Percentiles rank a stretch among this genome's conserved stretches.
Evolutionary conservation across 1,140 invertebrate species (phyloP).

Genomic region (Calycopis cecrops): DNA sequence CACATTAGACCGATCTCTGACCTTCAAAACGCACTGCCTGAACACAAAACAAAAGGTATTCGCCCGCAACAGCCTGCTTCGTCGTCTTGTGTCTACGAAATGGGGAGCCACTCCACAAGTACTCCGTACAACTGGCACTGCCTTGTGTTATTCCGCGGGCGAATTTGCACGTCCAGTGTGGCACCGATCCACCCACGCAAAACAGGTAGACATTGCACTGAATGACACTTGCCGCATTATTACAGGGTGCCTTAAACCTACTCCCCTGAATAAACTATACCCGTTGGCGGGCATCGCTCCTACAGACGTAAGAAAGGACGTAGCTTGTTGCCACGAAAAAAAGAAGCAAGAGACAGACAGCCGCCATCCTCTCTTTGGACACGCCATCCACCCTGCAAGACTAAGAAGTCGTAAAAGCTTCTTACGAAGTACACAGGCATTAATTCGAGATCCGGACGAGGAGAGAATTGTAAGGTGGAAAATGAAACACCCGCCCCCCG

Average conservation of each 20-base stretch:
- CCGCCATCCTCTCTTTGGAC: background rate
- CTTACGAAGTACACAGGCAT: background rate
- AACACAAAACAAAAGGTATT: background rate
- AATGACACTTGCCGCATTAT: background rate
- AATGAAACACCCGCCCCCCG: background rate
- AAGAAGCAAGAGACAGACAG: background rate
- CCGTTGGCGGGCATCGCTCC: background rate
- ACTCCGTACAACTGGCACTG: background rate
- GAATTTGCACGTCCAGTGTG: conserved; percentile 20
- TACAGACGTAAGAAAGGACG: background rate
- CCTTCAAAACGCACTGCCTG: background rate
- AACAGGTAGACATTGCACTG: conserved; percentile 6
- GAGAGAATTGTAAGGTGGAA: conserved; percentile 6
- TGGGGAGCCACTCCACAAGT: background rate
- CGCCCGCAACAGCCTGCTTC: background rate
- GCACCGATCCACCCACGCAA: conserved; percentile 11
- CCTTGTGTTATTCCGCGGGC: conserved; percentile 11
- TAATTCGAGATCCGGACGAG: background rate
- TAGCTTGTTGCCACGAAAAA: conserved; percentile 1
- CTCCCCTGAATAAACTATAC: background rate
- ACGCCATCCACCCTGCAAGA: background rate
- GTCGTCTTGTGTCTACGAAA: background rate
- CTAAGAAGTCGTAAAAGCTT: background rate
- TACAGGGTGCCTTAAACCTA: background rate
- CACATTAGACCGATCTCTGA: background rate